Evolutionary conservation across 37 sponge, comb jelly and placozoan genomes (phyloP).

Genomic region (Crambe crambe): DNA sequence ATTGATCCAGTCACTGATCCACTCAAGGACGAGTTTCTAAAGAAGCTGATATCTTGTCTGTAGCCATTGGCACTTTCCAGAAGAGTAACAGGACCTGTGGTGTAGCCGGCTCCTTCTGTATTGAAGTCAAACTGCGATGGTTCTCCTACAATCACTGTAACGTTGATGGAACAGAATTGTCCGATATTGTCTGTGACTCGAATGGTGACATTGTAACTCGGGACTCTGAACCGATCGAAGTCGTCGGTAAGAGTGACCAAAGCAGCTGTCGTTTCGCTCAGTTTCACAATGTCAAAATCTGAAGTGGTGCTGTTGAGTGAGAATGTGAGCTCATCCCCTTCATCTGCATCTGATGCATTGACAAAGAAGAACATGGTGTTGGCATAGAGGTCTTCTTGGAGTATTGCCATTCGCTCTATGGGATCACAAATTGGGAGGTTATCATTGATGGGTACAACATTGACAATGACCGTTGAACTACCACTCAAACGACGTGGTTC

Average conservation of each 20-base stretch:
- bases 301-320: background rate
- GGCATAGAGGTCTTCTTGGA: slow-evolving; percentile 29
- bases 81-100: slow-evolving; percentile 2
- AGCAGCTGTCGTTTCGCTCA: slow-evolving; percentile 33
- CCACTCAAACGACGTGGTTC: slow-evolving; percentile 1
- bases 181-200: slow-evolving; percentile 24
- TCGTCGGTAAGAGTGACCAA: slow-evolving; percentile 21
- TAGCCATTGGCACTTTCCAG: background rate
- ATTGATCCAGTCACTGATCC: slow-evolving; percentile 21
- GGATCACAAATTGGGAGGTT: slow-evolving; percentile 67
- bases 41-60: slow-evolving; percentile 22
- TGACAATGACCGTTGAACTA: slow-evolving; percentile 44
- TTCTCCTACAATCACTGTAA: slow-evolving; percentile 41
- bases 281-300: slow-evolving; percentile 38
- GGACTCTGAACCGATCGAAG: slow-evolving; percentile 8
- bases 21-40: slow-evolving; percentile 14
- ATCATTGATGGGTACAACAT: slow-evolving; percentile 70
- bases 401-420: slow-evolving; percentile 7
- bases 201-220: slow-evolving; percentile 36
- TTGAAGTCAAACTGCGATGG: slow-evolving; percentile 26
- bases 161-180: slow-evolving; percentile 17
- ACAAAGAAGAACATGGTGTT: slow-evolving; percentile 42
- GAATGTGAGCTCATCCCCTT: slow-evolving; percentile 52
- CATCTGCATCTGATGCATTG: slow-evolving; percentile 66
- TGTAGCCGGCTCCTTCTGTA: slow-evolving; percentile 14